These are phyloP conservation scores for Ifrita kowaldi DNA, from an alignment of 2,113 vertebrate genomes.

Conservation along the genomic window DNA sequence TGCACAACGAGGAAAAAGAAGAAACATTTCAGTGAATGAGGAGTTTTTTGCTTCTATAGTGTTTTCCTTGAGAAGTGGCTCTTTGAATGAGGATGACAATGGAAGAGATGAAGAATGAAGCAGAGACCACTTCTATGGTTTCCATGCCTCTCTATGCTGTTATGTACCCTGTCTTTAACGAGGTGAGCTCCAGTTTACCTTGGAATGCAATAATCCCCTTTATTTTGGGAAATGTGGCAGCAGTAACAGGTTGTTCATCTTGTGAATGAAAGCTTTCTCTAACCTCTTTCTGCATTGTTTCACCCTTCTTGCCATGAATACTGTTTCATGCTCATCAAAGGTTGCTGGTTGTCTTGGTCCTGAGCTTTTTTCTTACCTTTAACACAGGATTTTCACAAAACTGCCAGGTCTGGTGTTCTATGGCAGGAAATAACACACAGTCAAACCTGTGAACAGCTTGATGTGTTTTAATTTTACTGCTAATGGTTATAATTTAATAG, in stretches of 20 bases:
- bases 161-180: slow-evolving; percentile 95
- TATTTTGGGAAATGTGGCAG: not conserved
- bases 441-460: not conserved
- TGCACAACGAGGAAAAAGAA: slow-evolving; percentile 45
- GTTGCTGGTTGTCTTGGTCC: not conserved
- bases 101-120: slow-evolving; percentile 97
- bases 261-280: not conserved
- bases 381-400: not conserved
- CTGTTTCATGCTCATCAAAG: not conserved
- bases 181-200: slow-evolving; percentile 70
- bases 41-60: slow-evolving; percentile 74
- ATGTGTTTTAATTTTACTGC: not conserved
- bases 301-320: not conserved
- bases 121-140: slow-evolving; percentile 87
- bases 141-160: slow-evolving; percentile 92
- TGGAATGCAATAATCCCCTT: not conserved
- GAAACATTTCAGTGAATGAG: slow-evolving; percentile 77
- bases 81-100: slow-evolving; percentile 96
- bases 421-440: not conserved
- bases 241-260: not conserved
- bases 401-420: fast-evolving
- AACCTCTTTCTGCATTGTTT: not conserved
- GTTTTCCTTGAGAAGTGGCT: slow-evolving; percentile 76
- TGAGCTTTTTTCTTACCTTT: not conserved
- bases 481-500: not conserved